Evolutionary conservation across 2,797 vertebrate species (phyloP).

Genomic region (Prionace glauca): DNA sequence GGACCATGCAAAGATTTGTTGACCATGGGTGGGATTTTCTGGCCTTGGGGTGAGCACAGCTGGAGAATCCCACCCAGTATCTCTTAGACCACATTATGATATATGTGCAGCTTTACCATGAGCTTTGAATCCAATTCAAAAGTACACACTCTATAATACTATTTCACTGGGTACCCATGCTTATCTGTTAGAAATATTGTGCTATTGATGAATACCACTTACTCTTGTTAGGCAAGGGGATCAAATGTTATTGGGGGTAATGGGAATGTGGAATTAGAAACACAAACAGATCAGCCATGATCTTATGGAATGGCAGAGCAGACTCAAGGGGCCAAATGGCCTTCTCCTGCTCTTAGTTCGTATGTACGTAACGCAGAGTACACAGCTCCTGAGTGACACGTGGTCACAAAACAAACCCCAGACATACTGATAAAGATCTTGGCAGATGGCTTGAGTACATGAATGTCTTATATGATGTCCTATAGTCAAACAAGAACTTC

Average conservation of each 20-base stretch:
- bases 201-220: neutral
- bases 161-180: neutral
- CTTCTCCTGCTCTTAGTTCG: too few relatives aligned
- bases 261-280: too few relatives aligned
- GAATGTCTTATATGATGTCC: neutral
- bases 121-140: neutral
- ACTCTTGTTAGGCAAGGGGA: too few relatives aligned
- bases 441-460: neutral
- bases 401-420: neutral
- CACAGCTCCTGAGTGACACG: neutral
- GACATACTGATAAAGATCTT: neutral
- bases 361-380: neutral
- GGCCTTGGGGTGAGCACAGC: too few relatives aligned
- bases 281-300: too few relatives aligned
- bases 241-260: too few relatives aligned
- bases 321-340: too few relatives aligned
- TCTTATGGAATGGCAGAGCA: too few relatives aligned
- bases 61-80: neutral
- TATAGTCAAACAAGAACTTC: neutral
- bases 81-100: neutral
- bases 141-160: neutral
- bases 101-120: neutral
- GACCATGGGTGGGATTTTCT: too few relatives aligned
- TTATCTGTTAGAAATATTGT: neutral
- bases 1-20: too few relatives aligned